Conservation (phyloP, 2,797 vertebrate species). For the Fistularia tabacaria region DNA sequence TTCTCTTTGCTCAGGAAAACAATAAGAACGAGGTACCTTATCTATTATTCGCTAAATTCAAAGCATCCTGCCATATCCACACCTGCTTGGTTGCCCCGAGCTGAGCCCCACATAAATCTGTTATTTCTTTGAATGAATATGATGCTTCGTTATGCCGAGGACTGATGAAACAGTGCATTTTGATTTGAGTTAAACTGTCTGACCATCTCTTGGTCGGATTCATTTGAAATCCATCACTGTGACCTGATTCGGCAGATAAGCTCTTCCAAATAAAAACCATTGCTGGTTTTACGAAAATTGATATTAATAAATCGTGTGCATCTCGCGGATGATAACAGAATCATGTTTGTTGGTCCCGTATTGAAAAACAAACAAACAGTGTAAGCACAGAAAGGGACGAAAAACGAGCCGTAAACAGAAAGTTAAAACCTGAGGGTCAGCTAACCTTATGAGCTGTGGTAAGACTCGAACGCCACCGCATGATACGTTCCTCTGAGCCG, state of each 20-base stretch:
- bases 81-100: conserved; percentile 49
- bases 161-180: conserved; percentile 26
- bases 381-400: neutral
- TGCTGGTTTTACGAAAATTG: conserved; percentile 3
- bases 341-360: neutral
- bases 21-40: conserved; percentile 51
- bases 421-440: conserved; percentile 46
- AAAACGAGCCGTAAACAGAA: conserved; percentile 27
- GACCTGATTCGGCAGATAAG: conserved; percentile 5
- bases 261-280: conserved; percentile 6
- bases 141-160: conserved; percentile 30
- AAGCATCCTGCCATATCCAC: conserved; percentile 49
- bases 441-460: conserved; percentile 65
- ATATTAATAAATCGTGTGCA: neutral
- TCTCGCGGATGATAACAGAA: neutral
- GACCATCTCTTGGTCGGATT: conserved; percentile 14
- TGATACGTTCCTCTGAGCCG: conserved; percentile 62
- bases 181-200: conserved; percentile 29
- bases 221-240: conserved; percentile 25
- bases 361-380: neutral
- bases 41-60: conserved; percentile 51
- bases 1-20: conserved; percentile 54
- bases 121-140: conserved; percentile 33
- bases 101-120: conserved; percentile 30
- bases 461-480: conserved; percentile 54